Conservation (phyloP, 2,888 invertebrate genomes). For the Atherix ibis region DNA sequence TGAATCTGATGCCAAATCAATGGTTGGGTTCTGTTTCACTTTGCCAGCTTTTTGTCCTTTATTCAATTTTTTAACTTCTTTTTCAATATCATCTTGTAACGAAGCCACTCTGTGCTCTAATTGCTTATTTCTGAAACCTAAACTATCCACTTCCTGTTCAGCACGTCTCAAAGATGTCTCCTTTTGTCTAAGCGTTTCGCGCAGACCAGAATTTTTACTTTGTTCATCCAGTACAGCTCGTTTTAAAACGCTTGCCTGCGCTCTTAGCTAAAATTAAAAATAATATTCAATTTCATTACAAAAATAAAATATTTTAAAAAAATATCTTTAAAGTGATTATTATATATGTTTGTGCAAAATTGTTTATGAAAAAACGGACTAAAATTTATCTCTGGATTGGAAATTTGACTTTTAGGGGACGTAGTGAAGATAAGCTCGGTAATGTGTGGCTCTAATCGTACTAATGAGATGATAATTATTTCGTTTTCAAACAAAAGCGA, state of each 20-base stretch:
- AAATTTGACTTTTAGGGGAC: too few relatives aligned
- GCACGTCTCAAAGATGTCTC: constrained; percentile 71
- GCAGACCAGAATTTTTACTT: constrained; percentile 54
- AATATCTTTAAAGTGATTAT: too few relatives aligned
- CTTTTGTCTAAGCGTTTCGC: constrained; percentile 63
- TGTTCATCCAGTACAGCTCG: constrained; percentile 89
- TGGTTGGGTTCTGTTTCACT: constrained; percentile 22
- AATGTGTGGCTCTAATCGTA: too few relatives aligned
- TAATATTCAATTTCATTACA: background rate
- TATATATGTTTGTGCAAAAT: too few relatives aligned
- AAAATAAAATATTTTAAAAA: too few relatives aligned
- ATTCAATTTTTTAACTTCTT: constrained; percentile 32
- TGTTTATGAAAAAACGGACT: too few relatives aligned
- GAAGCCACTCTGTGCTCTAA: constrained; percentile 80
- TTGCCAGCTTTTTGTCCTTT: constrained; percentile 30
- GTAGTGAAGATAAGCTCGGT: too few relatives aligned
- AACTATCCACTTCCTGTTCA: constrained; percentile 85
- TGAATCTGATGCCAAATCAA: constrained; percentile 23
- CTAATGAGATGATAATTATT: too few relatives aligned
- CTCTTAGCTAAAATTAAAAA: constrained; percentile 54
- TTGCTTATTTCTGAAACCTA: constrained; percentile 85
- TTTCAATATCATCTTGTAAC: constrained; percentile 75
- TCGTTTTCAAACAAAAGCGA: too few relatives aligned
- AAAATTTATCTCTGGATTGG: too few relatives aligned
- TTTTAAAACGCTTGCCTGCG: constrained; percentile 81